Conservation (phyloP, 1,140 invertebrate species). For the Drosophila melanica region DNA sequence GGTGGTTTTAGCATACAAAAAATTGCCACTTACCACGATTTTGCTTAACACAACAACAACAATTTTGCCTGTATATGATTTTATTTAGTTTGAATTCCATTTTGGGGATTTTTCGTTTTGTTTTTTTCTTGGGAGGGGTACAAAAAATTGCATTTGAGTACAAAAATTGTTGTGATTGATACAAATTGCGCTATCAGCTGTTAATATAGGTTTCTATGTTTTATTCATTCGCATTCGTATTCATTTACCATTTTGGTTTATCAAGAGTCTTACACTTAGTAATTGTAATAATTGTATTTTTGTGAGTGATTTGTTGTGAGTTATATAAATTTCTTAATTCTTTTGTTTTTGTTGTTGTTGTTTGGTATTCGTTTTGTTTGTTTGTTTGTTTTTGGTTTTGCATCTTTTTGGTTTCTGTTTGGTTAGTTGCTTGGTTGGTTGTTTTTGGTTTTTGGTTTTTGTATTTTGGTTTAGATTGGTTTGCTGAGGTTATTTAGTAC, state of each 20-base stretch:
- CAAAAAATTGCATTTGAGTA: slow-evolving; percentile 61
- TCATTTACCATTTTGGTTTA: slow-evolving; percentile 45
- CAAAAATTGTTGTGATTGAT: slow-evolving; percentile 60
- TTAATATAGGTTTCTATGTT: slow-evolving; percentile 49
- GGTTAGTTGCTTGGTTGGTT: slow-evolving; percentile 25
- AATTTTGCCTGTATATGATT: slow-evolving; percentile 41
- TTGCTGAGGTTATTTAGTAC: slow-evolving; percentile 67
- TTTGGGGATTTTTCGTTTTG: slow-evolving; percentile 22
- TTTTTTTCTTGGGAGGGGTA: slow-evolving; percentile 42
- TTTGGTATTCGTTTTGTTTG: slow-evolving; percentile 24
- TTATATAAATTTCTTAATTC: slow-evolving; percentile 15
- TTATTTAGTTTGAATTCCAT: slow-evolving; percentile 39
- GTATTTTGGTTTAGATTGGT: slow-evolving; percentile 22
- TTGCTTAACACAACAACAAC: slow-evolving; percentile 47
- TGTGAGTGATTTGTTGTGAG: slow-evolving; percentile 61
- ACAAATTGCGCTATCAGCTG: slow-evolving; percentile 23
- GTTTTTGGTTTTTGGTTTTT: background rate
- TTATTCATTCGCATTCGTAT: slow-evolving; percentile 64
- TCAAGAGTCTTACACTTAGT: slow-evolving; percentile 60
- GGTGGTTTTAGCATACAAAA: slow-evolving; percentile 59
- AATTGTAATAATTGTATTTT: slow-evolving; percentile 61
- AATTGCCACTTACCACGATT: slow-evolving; percentile 74
- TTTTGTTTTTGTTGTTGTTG: slow-evolving; percentile 41
- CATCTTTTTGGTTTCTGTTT: slow-evolving; percentile 24
- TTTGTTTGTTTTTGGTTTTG: slow-evolving; percentile 36